phyloP scores from a whole-genome alignment of 2,113 vertebrate genomes.

The Noctilio leporinus region DNA sequence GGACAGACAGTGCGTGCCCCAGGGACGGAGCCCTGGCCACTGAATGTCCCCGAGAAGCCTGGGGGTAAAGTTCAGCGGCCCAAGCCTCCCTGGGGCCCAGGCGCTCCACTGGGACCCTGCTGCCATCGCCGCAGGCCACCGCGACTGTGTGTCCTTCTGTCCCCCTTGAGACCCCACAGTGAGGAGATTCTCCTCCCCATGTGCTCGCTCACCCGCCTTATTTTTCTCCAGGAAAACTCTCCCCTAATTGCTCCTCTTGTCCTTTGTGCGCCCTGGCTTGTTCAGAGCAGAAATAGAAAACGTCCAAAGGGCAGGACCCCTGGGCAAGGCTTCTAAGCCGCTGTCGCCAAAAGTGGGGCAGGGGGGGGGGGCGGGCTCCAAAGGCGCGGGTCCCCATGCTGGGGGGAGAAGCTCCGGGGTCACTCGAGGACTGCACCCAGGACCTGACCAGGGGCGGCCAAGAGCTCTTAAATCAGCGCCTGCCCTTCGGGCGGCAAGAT shows the following conservation, averaged over 20 bases:
- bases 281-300: neutral
- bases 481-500: neutral
- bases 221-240: neutral
- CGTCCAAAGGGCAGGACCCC: neutral
- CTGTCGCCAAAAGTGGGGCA: neutral
- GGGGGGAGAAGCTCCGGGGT: neutral
- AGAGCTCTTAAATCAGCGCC: neutral
- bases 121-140: neutral
- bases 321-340: neutral
- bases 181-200: neutral
- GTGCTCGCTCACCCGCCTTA: neutral
- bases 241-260: neutral
- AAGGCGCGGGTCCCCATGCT: neutral
- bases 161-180: neutral
- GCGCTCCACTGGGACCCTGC: rapidly evolving
- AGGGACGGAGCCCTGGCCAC: rapidly evolving
- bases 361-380: neutral
- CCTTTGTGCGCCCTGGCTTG: neutral
- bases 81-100: neutral
- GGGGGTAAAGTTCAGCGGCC: neutral
- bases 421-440: neutral
- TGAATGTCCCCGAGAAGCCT: rapidly evolving
- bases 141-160: neutral
- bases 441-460: neutral
- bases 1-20: no score